These are phyloP conservation scores for Alces alces DNA, from an alignment of 2,113 vertebrate species.

Conservation along the genomic window DNA sequence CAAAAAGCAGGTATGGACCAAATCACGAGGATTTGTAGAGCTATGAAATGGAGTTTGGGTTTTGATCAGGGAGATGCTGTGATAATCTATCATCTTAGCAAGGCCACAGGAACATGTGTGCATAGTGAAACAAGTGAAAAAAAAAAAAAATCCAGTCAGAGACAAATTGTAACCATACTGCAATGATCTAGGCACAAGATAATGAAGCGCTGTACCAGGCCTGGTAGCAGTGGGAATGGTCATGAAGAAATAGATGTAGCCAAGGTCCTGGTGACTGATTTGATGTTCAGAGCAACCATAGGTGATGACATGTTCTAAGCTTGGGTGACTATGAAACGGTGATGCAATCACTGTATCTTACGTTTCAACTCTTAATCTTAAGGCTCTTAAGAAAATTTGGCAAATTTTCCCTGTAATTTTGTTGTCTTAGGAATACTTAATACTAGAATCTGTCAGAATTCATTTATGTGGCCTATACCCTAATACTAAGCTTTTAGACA, in stretches of 20 bases:
- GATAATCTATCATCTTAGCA: background rate
- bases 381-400: background rate
- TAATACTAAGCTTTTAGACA: slow-evolving; percentile 12
- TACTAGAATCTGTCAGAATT: background rate
- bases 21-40: background rate
- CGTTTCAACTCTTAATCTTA: background rate
- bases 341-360: background rate
- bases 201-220: background rate
- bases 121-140: background rate
- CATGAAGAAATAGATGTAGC: background rate
- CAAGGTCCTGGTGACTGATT: background rate
- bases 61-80: background rate
- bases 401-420: background rate
- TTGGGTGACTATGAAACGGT: background rate
- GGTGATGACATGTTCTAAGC: background rate
- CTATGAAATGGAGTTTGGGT: background rate
- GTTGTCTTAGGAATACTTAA: background rate
- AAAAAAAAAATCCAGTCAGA: background rate
- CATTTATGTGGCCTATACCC: background rate
- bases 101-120: background rate
- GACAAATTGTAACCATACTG: background rate
- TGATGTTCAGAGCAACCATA: background rate
- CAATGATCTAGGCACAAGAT: background rate
- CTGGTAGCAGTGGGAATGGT: background rate
- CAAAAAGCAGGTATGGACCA: background rate